Conservation (phyloP, 2,888 invertebrate genomes). For the Himalopsyche kuldschensis region DNA sequence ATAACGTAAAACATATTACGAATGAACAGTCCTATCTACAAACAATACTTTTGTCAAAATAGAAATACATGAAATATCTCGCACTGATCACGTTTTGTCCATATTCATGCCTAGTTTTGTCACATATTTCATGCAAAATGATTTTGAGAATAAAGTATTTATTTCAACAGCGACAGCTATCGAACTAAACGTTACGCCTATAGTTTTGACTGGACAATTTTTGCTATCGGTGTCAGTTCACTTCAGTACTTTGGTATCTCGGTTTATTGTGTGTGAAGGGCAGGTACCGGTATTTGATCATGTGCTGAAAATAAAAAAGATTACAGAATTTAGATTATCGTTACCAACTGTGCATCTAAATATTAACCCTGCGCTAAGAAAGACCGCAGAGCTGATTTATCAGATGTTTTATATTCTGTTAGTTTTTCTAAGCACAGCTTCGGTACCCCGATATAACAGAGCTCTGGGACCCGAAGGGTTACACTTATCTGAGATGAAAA, state of each 20-base stretch:
- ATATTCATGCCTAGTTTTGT: background rate
- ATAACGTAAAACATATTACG: background rate
- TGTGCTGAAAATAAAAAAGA: constrained; percentile 76
- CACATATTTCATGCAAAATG: background rate
- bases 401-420: too few species aligned
- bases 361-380: too few species aligned
- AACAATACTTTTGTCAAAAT: background rate
- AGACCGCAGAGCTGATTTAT: too few species aligned
- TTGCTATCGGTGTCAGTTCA: constrained; percentile 50
- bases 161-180: background rate
- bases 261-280: constrained; percentile 99
- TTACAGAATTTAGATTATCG: too few species aligned
- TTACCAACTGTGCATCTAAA: too few species aligned
- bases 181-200: constrained; percentile 21
- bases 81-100: background rate
- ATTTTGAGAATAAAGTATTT: background rate
- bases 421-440: too few species aligned
- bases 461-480: too few species aligned
- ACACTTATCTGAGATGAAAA: too few species aligned
- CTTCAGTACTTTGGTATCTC: constrained; percentile 74
- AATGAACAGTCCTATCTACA: background rate
- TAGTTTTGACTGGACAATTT: constrained; percentile 16
- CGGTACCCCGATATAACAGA: too few species aligned
- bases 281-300: constrained; percentile 98
- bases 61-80: background rate